These are phyloP conservation scores for Dinoponera quadriceps DNA, from an alignment of 1,140 invertebrate genomes.

Conservation along the genomic window DNA sequence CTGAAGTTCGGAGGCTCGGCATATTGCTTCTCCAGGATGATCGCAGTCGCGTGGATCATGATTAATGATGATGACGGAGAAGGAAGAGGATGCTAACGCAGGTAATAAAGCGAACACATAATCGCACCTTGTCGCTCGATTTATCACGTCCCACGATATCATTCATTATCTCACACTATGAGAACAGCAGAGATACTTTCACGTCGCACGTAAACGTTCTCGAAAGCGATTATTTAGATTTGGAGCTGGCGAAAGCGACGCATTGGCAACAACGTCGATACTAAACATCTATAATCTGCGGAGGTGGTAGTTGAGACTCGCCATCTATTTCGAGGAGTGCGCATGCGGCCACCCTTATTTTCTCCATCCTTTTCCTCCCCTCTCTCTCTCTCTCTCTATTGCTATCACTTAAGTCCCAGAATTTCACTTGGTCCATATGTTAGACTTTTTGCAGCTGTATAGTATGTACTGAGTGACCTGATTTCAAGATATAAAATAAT, in stretches of 20 bases:
- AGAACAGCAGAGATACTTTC: neutral
- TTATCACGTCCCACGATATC: neutral
- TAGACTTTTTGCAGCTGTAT: constrained; percentile 4
- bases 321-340: constrained; percentile 50
- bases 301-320: constrained; percentile 30
- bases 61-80: constrained; percentile 49
- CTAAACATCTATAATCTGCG: constrained; percentile 60
- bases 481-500: too few species aligned
- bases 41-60: constrained; percentile 40
- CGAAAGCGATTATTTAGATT: constrained; percentile 1
- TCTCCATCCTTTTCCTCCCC: neutral
- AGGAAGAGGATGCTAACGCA: constrained; percentile 34
- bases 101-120: constrained; percentile 21
- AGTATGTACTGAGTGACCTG: constrained; percentile 20
- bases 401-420: constrained; percentile 5
- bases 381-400: neutral
- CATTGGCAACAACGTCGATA: constrained; percentile 56
- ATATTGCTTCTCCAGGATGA: constrained; percentile 45
- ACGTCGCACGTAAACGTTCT: constrained; percentile 3
- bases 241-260: neutral
- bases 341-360: constrained; percentile 37
- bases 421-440: constrained; percentile 32
- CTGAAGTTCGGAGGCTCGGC: constrained; percentile 34
- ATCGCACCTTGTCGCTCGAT: constrained; percentile 18
- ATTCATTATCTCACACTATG: constrained; percentile 25